These are phyloP conservation scores for Phrynocephalus versicolor DNA, from an alignment of 2,113 vertebrate species.

Conservation along the genomic window DNA sequence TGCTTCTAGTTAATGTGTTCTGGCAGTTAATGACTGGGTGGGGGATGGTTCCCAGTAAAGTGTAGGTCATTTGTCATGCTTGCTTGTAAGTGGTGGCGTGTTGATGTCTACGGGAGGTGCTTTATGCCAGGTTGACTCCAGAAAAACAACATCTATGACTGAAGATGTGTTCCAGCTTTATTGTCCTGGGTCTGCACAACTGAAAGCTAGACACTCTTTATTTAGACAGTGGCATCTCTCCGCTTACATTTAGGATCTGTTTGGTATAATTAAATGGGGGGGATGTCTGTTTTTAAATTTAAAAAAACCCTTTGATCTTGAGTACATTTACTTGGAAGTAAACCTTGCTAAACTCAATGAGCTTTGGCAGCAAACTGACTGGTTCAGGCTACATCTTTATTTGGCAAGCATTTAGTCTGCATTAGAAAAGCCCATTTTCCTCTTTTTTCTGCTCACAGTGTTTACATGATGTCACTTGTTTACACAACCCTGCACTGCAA, in stretches of 20 bases:
- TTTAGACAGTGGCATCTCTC: not conserved
- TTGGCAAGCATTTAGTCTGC: not conserved
- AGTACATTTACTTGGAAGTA: not conserved
- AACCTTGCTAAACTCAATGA: not conserved
- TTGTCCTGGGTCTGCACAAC: not conserved
- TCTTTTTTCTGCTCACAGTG: not conserved
- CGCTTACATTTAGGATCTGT: not conserved
- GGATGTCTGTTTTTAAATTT: not conserved
- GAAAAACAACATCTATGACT: conserved; percentile 31
- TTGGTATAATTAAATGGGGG: not conserved
- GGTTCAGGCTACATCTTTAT: not conserved
- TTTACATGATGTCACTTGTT: no score
- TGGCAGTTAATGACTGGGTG: conserved; percentile 64
- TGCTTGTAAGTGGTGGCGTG: conserved; percentile 34
- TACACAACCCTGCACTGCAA: no score
- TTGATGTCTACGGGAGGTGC: conserved; percentile 51
- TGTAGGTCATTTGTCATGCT: conserved; percentile 46
- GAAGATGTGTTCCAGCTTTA: not conserved
- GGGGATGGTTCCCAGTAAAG: conserved; percentile 63
- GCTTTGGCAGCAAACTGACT: not conserved
- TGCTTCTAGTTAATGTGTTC: conserved; percentile 72
- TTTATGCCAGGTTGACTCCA: conserved; percentile 49
- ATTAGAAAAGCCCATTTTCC: not conserved
- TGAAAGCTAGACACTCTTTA: not conserved
- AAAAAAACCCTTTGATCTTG: not conserved